Base-by-base conservation (phyloP, 64 coral and sea anemone species). In the Platygyra sinensis region DNA sequence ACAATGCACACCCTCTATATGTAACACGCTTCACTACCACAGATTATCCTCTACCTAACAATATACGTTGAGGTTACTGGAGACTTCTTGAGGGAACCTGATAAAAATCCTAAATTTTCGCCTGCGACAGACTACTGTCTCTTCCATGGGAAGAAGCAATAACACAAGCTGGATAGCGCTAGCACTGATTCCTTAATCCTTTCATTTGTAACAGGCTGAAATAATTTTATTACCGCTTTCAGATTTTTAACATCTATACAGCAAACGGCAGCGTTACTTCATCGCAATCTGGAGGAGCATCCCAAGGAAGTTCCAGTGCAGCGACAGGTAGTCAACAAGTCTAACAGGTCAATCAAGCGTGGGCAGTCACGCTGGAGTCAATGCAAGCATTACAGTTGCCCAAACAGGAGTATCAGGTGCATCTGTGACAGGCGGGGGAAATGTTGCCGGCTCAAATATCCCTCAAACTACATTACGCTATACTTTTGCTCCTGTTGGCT, bases 221-320 rank as follows among this genome's bases (percentile, higher is more conserved):
- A 12, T 16, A 57, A 57, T 67, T 25, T 67, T 10, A 69, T 25
- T 69, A 69, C 25, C 22, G 7, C 20, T n/a, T 85, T 27, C 62
- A 85, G 81, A 64, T 85, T 52, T n/a, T 85, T 50, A 85, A 85
- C 81, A 71, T 85, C 16, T 85, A 71, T 25, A 25, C 62, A 14
- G 32, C 36, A 50, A 85, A 85, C 17, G 74, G 74, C 36, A 77
- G 36, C 24, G 74, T 77, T 18, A 77, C 20, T 13, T 8, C 74
- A 77, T 19, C 20, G 36, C 31, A 24, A n/a, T 38, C 36, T 10
- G 59, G 31, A 59, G 67, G 72, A 75, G 5, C 46, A 5, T 72
- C 69, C 17, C 30, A 62, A 52, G 51, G n/a, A 20, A 39, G 75
- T 20, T 28, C 52, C 0, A 19, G 2, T 32, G 12, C 10, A 30